phyloP scores from a whole-genome alignment of 2,888 invertebrate genomes.

The Apocheima hispidaria region DNA sequence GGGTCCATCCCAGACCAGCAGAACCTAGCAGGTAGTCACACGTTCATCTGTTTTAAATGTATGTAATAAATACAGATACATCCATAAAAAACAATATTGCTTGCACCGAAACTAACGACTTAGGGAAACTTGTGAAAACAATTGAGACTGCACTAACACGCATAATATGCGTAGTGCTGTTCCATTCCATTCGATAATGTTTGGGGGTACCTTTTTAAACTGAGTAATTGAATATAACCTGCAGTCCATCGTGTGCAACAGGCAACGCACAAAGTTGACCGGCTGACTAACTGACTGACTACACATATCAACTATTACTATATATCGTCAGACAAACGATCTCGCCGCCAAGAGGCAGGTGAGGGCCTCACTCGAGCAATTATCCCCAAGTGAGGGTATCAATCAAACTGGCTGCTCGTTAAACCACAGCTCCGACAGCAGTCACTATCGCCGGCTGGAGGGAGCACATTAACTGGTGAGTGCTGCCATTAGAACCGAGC shows the following conservation, averaged over 20 bases:
- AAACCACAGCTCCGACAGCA: background rate
- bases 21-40: no score
- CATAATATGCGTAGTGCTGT: no score
- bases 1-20: no score
- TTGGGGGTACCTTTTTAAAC: no score
- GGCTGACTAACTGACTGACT: background rate
- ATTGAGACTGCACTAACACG: no score
- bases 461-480: slow-evolving; percentile 20
- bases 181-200: no score
- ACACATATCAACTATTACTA: background rate
- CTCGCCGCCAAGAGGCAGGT: slow-evolving; percentile 12
- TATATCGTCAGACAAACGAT: slow-evolving; percentile 6
- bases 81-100: no score
- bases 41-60: no score
- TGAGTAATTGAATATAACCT: no score
- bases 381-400: slow-evolving; percentile 21
- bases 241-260: background rate
- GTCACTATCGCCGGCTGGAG: background rate
- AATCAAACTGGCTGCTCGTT: slow-evolving; percentile 23
- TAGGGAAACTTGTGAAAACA: no score
- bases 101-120: no score
- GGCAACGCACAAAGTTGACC: background rate
- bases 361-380: slow-evolving; percentile 15
- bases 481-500: slow-evolving; percentile 13
- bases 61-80: no score